A percentile compares a stretch with the other conserved stretches of the same genome.
phyloP scores from a whole-genome alignment of 35 echinoderm and acorn worm genomes.

The Heliocidaris tuberculata region DNA sequence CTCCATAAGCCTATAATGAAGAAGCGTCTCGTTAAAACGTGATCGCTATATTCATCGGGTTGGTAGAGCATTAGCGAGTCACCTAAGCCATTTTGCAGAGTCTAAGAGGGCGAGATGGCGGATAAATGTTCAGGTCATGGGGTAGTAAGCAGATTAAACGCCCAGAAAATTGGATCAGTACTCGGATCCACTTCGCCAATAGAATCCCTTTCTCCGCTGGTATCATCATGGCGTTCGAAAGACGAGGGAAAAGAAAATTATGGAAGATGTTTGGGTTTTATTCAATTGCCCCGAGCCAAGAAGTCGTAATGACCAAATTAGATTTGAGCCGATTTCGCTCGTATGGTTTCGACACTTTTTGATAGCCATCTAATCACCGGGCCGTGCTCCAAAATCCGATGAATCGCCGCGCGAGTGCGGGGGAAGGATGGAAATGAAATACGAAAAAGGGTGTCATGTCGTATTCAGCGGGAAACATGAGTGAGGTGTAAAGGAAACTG shows the following conservation, averaged over 20 bases:
- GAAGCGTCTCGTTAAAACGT: background rate
- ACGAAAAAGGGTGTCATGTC: background rate
- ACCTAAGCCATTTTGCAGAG: background rate
- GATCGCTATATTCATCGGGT: background rate
- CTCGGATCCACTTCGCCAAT: background rate
- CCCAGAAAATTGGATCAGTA: constrained; percentile 17
- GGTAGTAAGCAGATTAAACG: background rate
- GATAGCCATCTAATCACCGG: constrained; percentile 35
- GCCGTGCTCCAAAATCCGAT: constrained; percentile 19
- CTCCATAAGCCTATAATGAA: background rate
- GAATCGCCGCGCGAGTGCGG: background rate
- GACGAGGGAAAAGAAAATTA: background rate
- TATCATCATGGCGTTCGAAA: background rate
- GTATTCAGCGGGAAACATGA: background rate
- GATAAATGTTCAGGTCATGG: constrained; percentile 28
- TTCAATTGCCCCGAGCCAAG: constrained; percentile 41
- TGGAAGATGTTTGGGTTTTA: constrained; percentile 24
- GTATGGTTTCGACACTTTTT: constrained; percentile 42
- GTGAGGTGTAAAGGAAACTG: background rate
- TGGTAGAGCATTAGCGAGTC: background rate
- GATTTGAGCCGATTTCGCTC: constrained; percentile 22
- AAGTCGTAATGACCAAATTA: constrained; percentile 44
- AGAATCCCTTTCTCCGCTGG: background rate
- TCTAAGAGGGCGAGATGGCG: constrained; percentile 6
- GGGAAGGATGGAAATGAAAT: background rate